A percentile compares a stretch with the other conserved stretches of the same genome.
These are phyloP conservation scores for Sebastes hubbsi DNA, from an alignment of 2,797 vertebrate genomes.

Conservation along the genomic window DNA sequence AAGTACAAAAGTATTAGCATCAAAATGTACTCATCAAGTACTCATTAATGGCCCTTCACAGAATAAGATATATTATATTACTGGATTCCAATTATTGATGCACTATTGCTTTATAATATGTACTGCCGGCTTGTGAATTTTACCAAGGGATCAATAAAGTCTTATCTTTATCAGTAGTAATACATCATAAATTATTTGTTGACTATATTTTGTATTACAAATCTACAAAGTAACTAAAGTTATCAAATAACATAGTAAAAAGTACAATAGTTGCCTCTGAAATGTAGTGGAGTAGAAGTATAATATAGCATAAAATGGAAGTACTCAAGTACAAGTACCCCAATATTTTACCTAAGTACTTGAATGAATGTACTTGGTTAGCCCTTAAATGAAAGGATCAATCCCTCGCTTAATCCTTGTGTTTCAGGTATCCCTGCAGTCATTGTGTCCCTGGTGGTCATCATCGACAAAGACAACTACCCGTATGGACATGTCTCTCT, in stretches of 20 bases:
- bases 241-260: neutral
- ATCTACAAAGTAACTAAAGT: neutral
- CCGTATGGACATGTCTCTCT: conserved; percentile 40
- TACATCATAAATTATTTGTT: neutral
- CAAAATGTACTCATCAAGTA: too few species aligned
- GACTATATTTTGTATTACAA: neutral
- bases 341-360: neutral
- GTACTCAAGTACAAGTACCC: neutral
- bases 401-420: neutral
- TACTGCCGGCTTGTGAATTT: too few species aligned
- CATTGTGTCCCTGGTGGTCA: conserved; percentile 60
- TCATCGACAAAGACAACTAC: conserved; percentile 30
- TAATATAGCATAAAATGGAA: neutral
- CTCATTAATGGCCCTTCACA: too few species aligned
- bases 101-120: too few species aligned
- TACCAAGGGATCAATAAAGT: too few species aligned
- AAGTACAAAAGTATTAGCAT: too few species aligned
- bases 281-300: neutral
- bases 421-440: conserved; percentile 78
- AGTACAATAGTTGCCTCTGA: neutral
- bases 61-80: too few species aligned
- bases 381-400: neutral
- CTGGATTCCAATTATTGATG: too few species aligned
- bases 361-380: neutral
- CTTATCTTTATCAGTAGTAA: neutral